Base-by-base conservation (phyloP, 2,113 vertebrate species). In the Lipophrys pholis region DNA sequence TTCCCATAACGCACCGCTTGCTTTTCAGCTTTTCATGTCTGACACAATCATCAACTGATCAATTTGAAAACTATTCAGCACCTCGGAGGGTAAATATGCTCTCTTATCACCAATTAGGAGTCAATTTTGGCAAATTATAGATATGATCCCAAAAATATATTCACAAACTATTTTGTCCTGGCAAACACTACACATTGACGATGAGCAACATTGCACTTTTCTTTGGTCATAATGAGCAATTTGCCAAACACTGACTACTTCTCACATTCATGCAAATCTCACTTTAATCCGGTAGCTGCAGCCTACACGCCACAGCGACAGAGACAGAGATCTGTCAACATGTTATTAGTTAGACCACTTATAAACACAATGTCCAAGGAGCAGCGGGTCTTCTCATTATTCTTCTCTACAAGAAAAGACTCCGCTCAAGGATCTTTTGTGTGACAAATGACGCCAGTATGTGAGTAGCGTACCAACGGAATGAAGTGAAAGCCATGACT, bases 331-430 rank as follows among this genome's bases (percentile, higher is more conserved):
- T 88, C 76, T 83, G 61, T 50, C 48, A 51, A 38, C 53, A 62
- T 46, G 53, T 89, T 92, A 87, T 90, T 83, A 84, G 74, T 83
- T 75, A 40, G 63, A 71, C 66, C 55, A 84, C 82, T 73, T 90
- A 87, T 30, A 83, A 84, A 62, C 76, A 80, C 69, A 69, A 36
- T 39, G 63, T 39, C 36, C 60, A 9, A 6, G 45, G 65, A 80
- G 83, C 56, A 68, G 14, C 7, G 50, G 11, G 41, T 75, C 39
- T 69, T 51, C 81, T 69, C 81, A 61, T 65, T 57, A 79, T 76
- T 85, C 74, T 67, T 79, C 62, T 85, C 73, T 15, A 30, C 45
- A 16, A 87, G 75, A 88, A 87, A 88, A 90, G 89, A 70, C 62
- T 57, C 81, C n/a, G n/a, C n/a, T n/a, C n/a, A n/a, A n/a, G n/a